These are phyloP conservation scores for Callosobruchus maculatus DNA, from an alignment of 2,888 invertebrate species.

Conservation along the genomic window DNA sequence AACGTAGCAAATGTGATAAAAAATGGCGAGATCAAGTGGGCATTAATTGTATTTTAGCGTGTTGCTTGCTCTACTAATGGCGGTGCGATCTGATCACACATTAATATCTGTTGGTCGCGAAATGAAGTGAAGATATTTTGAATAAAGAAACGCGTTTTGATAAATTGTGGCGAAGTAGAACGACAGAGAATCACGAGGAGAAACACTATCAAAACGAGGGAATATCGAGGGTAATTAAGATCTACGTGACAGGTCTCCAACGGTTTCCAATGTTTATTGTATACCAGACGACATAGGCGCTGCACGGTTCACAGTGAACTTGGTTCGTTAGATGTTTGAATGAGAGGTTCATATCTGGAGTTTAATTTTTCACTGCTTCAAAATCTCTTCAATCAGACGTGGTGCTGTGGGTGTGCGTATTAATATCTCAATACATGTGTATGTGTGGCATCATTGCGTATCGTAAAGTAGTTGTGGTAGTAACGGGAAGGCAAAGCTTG, in stretches of 20 bases:
- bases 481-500: too few relatives aligned
- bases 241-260: not conserved
- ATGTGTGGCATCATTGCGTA: too few relatives aligned
- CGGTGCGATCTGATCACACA: not conserved
- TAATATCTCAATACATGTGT: too few relatives aligned
- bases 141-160: not conserved
- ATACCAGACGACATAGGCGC: not conserved
- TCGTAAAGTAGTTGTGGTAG: too few relatives aligned
- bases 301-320: not conserved
- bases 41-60: not conserved
- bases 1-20: not conserved
- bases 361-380: too few relatives aligned
- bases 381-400: too few relatives aligned
- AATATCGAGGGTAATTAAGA: not conserved
- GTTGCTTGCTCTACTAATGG: not conserved
- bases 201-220: not conserved
- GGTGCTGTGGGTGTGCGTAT: too few relatives aligned
- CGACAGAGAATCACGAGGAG: not conserved
- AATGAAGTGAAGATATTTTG: not conserved
- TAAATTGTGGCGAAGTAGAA: not conserved
- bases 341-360: too few relatives aligned
- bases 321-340: not conserved
- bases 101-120: not conserved
- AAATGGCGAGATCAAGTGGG: not conserved
- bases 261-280: not conserved